A percentile compares a stretch with the other conserved stretches of the same genome.
Conservation (phyloP, 37 sponge, comb jelly and placozoan species). For the Lycopodina hypogea region DNA sequence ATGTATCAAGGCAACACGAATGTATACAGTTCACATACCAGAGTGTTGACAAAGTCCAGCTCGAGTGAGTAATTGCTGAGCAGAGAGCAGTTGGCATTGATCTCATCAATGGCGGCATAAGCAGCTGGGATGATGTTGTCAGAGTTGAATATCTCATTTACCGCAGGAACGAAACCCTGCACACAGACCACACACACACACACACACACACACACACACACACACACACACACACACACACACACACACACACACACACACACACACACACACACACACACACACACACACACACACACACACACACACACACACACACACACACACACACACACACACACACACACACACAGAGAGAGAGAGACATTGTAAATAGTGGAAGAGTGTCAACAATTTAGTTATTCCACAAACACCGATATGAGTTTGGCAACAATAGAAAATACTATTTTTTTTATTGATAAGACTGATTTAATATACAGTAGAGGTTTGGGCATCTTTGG, state of each 20-base stretch:
- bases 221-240: conserved; percentile 32
- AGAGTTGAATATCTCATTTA: conserved; percentile 12
- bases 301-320: conserved; percentile 26
- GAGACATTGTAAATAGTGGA: no score
- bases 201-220: conserved; percentile 25
- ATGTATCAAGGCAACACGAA: no score
- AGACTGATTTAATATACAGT: no score
- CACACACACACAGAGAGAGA: no score
- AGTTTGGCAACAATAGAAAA: no score
- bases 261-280: conserved; percentile 8
- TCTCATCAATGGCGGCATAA: conserved; percentile 43
- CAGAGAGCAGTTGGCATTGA: conserved; percentile 31
- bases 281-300: conserved; percentile 26
- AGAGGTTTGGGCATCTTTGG: no score
- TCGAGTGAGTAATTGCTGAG: conserved; percentile 38
- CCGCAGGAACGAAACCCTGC: conserved; percentile 47
- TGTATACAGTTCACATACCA: conserved; percentile 18
- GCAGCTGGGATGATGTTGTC: conserved; percentile 54
- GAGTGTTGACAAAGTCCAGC: conserved; percentile 39
- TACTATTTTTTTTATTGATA: no score
- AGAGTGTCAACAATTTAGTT: no score
- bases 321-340: no score
- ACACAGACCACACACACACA: not conserved
- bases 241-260: conserved; percentile 6
- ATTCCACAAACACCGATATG: no score